A percentile compares a stretch with the other conserved stretches of the same genome.
phyloP scores from a whole-genome alignment of 2,888 invertebrate species.

The Cerceris ruficornis region DNA sequence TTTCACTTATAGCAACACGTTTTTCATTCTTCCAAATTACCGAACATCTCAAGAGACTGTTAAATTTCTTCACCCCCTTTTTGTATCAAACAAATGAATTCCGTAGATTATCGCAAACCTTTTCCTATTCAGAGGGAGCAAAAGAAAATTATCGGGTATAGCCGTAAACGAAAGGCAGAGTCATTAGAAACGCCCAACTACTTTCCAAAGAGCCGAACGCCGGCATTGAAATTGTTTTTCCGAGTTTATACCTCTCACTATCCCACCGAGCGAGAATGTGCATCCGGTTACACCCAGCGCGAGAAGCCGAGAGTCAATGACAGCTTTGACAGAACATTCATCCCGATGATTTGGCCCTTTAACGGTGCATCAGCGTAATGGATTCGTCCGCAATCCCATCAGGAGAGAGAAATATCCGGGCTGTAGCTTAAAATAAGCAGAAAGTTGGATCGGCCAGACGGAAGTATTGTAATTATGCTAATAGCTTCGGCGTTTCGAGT shows the following conservation, averaged over 20 bases:
- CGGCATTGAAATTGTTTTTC: background rate
- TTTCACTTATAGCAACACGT: too few relatives aligned
- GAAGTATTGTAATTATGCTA: conserved; percentile 82
- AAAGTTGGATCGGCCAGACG: conserved; percentile 77
- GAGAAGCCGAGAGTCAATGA: conserved; percentile 34
- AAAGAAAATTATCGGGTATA: background rate
- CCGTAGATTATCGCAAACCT: too few relatives aligned
- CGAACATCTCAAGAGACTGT: too few relatives aligned
- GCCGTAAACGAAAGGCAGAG: background rate
- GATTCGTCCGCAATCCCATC: conserved; percentile 77
- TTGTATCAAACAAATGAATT: too few relatives aligned
- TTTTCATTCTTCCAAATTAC: too few relatives aligned
- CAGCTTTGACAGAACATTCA: conserved; percentile 55
- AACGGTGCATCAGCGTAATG: conserved; percentile 79
- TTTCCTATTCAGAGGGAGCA: too few relatives aligned
- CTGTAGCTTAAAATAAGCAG: conserved; percentile 76
- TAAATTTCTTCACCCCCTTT: too few relatives aligned
- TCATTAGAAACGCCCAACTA: background rate
- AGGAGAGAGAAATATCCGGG: conserved; percentile 70
- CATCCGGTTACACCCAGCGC: conserved; percentile 15
- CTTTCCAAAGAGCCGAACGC: background rate
- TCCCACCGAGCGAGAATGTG: background rate
- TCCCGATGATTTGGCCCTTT: conserved; percentile 75
- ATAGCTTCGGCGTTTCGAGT: conserved; percentile 77
- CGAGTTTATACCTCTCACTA: background rate